Conservation (phyloP, 1,140 invertebrate species). For the Tyrophagus putrescentiae region DNA sequence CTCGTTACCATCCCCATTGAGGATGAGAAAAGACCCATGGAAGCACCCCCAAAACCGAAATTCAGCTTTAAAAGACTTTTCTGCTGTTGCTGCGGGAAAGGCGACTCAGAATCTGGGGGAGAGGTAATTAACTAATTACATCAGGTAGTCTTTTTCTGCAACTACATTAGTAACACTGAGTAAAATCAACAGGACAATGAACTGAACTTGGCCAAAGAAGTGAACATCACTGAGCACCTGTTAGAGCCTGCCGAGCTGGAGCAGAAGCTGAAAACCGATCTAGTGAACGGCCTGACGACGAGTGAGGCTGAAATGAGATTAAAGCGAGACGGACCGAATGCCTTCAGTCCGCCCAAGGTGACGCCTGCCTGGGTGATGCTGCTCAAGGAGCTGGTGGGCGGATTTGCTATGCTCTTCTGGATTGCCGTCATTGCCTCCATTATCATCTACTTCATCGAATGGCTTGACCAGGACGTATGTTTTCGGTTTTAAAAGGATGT, state of each 20-base stretch:
- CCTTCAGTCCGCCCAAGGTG: conserved; percentile 15
- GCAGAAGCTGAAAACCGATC: conserved; percentile 9
- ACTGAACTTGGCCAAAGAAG: conserved; percentile 8
- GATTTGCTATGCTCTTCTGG: conserved; percentile 19
- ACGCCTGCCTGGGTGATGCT: not conserved
- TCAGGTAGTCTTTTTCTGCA: too few species aligned
- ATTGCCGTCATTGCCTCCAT: not conserved
- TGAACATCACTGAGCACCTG: conserved; percentile 3
- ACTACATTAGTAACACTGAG: too few species aligned
- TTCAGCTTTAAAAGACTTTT: too few species aligned
- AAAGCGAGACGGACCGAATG: conserved; percentile 13
- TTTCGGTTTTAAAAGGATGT: conserved; percentile 33
- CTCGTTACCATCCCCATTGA: too few species aligned
- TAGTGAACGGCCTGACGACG: conserved; percentile 11
- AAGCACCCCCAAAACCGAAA: too few species aligned
- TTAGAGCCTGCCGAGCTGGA: not conserved
- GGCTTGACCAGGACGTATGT: not conserved
- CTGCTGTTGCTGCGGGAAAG: too few species aligned
- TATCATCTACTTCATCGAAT: not conserved
- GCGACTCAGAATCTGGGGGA: too few species aligned
- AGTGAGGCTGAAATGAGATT: conserved; percentile 3
- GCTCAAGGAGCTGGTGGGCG: not conserved
- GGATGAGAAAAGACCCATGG: too few species aligned
- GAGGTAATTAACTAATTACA: too few species aligned
- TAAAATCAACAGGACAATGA: too few species aligned